These are phyloP conservation scores for Panurus biarmicus DNA, from an alignment of 2,113 vertebrate species.

Conservation along the genomic window DNA sequence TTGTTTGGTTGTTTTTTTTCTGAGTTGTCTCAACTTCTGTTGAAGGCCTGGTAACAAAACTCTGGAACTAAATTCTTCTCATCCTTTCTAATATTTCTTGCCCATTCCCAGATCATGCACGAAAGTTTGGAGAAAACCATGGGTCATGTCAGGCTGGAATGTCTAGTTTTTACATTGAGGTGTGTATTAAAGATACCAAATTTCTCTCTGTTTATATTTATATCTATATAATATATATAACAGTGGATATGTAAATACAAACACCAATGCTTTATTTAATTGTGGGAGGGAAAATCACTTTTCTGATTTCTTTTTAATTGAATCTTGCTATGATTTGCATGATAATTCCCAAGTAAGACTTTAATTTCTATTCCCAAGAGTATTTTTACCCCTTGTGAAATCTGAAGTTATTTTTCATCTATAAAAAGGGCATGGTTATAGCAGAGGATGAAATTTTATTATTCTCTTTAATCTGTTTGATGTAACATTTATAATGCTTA, in stretches of 20 bases:
- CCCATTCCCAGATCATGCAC: conserved; percentile 64
- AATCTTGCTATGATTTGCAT: neutral
- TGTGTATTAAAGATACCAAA: conserved; percentile 36
- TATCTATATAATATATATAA: neutral
- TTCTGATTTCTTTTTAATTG: neutral
- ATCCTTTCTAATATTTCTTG: conserved; percentile 1
- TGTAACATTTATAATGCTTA: neutral
- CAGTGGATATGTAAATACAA: neutral
- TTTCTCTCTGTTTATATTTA: neutral
- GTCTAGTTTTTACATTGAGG: conserved; percentile 78
- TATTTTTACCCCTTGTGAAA: neutral
- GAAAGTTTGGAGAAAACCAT: conserved; percentile 73
- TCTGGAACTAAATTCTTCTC: neutral
- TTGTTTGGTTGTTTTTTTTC: too few relatives aligned
- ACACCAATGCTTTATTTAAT: neutral
- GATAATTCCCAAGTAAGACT: neutral
- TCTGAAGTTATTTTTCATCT: neutral
- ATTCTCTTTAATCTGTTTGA: neutral
- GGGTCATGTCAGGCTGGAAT: conserved; percentile 84
- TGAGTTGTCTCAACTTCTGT: neutral
- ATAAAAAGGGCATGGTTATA: neutral
- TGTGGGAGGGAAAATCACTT: neutral
- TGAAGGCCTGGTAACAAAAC: neutral
- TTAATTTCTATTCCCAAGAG: neutral
- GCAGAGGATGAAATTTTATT: neutral